Percentiles rank a stretch among this genome's conserved stretches.
Conservation (phyloP, 2,797 vertebrate species). For the Gouania willdenowi region DNA sequence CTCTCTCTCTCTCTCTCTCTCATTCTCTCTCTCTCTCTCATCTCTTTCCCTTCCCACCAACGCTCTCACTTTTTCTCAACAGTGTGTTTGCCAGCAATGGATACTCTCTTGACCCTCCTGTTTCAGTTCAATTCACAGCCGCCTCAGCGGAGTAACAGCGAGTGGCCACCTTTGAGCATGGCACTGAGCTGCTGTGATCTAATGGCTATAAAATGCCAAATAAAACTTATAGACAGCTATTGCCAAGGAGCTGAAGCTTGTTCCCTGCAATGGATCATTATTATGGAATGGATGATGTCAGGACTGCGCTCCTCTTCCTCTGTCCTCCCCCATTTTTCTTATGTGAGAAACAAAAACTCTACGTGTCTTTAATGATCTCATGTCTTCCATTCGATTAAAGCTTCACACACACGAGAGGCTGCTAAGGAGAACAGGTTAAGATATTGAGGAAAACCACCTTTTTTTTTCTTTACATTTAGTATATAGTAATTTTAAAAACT, state of each 20-base stretch:
- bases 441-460: too few relatives aligned
- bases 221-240: constrained; percentile 75
- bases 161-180: constrained; percentile 68
- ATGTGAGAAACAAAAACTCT: constrained; percentile 48
- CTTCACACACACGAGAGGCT: constrained; percentile 2
- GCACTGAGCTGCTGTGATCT: constrained; percentile 76
- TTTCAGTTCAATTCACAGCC: constrained; percentile 1
- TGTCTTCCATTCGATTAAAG: constrained; percentile 28
- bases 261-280: constrained; percentile 77
- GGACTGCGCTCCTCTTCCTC: constrained; percentile 51
- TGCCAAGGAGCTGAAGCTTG: constrained; percentile 67
- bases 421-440: neutral
- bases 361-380: constrained; percentile 59
- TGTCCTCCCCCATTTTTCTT: constrained; percentile 22
- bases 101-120: constrained; percentile 15
- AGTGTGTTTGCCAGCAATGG: constrained; percentile 41
- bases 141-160: constrained; percentile 46
- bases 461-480: too few relatives aligned
- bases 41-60: constrained; percentile 41
- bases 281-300: constrained; percentile 80
- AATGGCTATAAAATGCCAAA: constrained; percentile 81
- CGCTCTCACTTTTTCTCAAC: constrained; percentile 44
- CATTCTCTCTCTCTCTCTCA: too few relatives aligned
- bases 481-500: too few relatives aligned
- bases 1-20: constrained; percentile 22